phyloP scores from a whole-genome alignment of 2,797 vertebrate genomes.

The Ceryle rudis region DNA sequence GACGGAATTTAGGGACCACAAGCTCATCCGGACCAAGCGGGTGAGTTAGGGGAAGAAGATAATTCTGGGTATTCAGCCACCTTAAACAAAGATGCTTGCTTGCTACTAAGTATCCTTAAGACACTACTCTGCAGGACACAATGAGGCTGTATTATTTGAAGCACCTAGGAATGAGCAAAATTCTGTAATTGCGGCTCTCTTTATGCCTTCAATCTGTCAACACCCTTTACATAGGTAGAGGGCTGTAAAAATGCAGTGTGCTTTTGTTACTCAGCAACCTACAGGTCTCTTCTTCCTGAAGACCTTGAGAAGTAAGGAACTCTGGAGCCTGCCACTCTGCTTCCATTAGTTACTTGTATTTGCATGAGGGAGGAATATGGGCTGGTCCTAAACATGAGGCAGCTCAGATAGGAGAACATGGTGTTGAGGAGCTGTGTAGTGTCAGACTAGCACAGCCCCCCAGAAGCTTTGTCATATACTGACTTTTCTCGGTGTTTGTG shows the following conservation, averaged over 20 bases:
- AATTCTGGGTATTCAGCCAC: not conserved
- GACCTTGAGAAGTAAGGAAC: not conserved
- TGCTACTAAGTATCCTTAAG: not conserved
- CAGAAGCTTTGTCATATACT: not conserved
- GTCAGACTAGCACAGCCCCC: not conserved
- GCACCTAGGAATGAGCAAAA: not conserved
- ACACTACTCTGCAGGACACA: not conserved
- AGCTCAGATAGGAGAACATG: accelerated
- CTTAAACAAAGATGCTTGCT: not conserved
- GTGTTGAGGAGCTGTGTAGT: not conserved
- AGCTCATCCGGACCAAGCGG: constrained; percentile 93
- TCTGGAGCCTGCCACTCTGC: not conserved
- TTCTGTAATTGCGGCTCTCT: not conserved
- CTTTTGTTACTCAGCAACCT: not conserved
- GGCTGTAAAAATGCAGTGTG: not conserved
- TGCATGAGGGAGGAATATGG: not conserved
- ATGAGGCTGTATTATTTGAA: not conserved
- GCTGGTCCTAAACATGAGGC: not conserved
- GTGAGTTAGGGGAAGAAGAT: constrained; percentile 68
- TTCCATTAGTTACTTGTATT: not conserved
- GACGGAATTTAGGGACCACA: constrained; percentile 98
- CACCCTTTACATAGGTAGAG: not conserved
- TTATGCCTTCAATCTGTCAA: not conserved
- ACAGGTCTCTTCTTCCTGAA: not conserved
- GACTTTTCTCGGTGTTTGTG: not conserved